A percentile compares a stretch with the other conserved stretches of the same genome.
phyloP scores from a whole-genome alignment of 2,113 vertebrate species.

The Syngnathus typhle region DNA sequence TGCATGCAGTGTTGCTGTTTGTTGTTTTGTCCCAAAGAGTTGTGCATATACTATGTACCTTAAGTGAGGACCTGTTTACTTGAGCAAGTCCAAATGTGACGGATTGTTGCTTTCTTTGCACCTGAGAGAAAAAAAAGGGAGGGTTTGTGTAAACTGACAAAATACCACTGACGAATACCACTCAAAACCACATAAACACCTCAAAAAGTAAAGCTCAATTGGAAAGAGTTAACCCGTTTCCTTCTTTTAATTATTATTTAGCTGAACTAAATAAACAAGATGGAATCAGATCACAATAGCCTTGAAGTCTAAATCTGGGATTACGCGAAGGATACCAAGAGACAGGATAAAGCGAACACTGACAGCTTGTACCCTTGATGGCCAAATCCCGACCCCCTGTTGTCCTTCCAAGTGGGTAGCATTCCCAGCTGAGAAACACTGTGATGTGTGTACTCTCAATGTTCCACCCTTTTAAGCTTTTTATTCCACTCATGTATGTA shows the following conservation, averaged over 20 bases:
- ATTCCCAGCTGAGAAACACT: slow-evolving; percentile 58
- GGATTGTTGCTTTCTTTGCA: too few species aligned
- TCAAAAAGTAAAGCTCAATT: neutral
- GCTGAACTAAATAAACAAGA: slow-evolving; percentile 56
- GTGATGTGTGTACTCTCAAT: slow-evolving; percentile 34
- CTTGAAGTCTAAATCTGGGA: slow-evolving; percentile 60
- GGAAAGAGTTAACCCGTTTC: neutral
- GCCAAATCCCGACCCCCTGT: slow-evolving; percentile 69
- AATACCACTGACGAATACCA: neutral
- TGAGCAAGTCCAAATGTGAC: too few species aligned
- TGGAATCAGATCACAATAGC: slow-evolving; percentile 61
- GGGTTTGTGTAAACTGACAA: too few species aligned
- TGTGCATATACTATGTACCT: too few species aligned
- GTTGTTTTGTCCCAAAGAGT: too few species aligned
- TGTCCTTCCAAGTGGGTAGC: slow-evolving; percentile 68
- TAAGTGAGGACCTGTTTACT: too few species aligned
- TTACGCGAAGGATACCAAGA: slow-evolving; percentile 53
- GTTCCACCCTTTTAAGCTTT: slow-evolving; percentile 17
- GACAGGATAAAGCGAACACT: slow-evolving; percentile 53
- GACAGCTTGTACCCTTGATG: slow-evolving; percentile 71
- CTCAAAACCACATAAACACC: neutral
- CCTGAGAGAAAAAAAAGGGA: too few species aligned
- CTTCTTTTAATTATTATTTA: slow-evolving; percentile 4
- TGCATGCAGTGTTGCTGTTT: too few species aligned
- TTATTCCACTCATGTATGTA: slow-evolving; percentile 15